Conservation (phyloP, 2,797 vertebrate genomes). For the Dermochelys coriacea region DNA sequence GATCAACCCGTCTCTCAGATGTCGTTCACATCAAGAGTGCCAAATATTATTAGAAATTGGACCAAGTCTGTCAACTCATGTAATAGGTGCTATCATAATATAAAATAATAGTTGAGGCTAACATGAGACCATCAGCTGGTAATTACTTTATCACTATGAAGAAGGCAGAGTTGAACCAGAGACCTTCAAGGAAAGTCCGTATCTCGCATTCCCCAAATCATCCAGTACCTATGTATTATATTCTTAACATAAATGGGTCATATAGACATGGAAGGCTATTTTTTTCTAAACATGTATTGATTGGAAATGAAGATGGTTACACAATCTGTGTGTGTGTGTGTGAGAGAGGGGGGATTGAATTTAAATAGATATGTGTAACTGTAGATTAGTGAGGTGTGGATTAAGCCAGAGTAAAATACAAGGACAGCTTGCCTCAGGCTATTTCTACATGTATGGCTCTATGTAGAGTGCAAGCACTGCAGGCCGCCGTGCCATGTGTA, state of each 20-base stretch:
- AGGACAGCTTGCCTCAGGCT: background rate
- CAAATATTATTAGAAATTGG: background rate
- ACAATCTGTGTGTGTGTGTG: fast-evolving
- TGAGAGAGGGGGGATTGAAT: background rate
- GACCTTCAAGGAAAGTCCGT: background rate
- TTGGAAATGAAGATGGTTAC: background rate
- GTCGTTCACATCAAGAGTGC: too few species aligned
- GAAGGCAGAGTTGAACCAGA: fast-evolving
- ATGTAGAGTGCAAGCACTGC: background rate
- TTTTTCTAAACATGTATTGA: background rate
- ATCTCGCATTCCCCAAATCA: fast-evolving
- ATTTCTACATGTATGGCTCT: background rate
- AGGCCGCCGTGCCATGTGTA: background rate
- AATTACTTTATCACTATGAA: background rate
- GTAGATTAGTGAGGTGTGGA: background rate
- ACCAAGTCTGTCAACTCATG: too few species aligned
- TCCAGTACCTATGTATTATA: background rate
- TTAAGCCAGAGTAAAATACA: background rate
- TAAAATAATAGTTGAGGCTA: fast-evolving
- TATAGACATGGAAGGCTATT: background rate
- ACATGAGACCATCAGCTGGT: fast-evolving
- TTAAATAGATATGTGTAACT: background rate
- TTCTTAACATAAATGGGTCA: background rate
- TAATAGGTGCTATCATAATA: fast-evolving
- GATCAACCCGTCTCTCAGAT: background rate